Conservation (phyloP, 2,888 invertebrate genomes). For the Dolichomitus sp. region DNA sequence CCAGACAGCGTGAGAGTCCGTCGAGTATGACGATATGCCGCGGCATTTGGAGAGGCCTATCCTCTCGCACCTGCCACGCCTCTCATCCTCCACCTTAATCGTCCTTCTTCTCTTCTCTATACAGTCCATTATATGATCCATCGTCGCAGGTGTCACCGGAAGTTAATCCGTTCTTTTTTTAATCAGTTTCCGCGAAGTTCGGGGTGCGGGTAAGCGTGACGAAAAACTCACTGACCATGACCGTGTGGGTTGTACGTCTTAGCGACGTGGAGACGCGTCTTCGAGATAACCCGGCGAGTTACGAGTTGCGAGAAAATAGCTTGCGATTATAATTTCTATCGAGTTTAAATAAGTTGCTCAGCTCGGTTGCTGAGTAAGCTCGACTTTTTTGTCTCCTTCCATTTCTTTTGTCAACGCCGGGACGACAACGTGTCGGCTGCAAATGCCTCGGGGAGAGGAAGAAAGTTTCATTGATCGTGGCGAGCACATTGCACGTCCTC, state of each 20-base stretch:
- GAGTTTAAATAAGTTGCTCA: too few relatives aligned
- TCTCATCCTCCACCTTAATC: constrained; percentile 46
- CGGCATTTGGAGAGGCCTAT: constrained; percentile 23
- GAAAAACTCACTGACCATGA: constrained; percentile 80
- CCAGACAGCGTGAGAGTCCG: not conserved
- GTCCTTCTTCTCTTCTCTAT: constrained; percentile 9
- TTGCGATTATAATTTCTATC: not conserved
- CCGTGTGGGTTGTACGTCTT: constrained; percentile 61
- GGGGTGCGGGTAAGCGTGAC: constrained; percentile 77
- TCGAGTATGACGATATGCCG: constrained; percentile 13
- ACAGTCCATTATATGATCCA: constrained; percentile 38
- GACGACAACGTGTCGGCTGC: not conserved
- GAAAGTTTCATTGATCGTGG: constrained; percentile 49
- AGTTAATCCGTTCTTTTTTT: constrained; percentile 72
- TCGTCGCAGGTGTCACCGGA: constrained; percentile 76
- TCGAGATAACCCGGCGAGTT: not conserved
- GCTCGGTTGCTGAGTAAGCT: not conserved
- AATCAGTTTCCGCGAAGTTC: constrained; percentile 77
- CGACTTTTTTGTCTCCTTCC: not conserved
- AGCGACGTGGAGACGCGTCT: constrained; percentile 45
- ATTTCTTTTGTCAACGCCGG: not conserved
- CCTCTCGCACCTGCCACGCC: constrained; percentile 70
- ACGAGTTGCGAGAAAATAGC: not conserved
- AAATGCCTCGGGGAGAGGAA: not conserved
- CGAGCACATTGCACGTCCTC: constrained; percentile 24